These are phyloP conservation scores for Heteromurus nitidus DNA, from an alignment of 2,888 invertebrate genomes.

Conservation along the genomic window DNA sequence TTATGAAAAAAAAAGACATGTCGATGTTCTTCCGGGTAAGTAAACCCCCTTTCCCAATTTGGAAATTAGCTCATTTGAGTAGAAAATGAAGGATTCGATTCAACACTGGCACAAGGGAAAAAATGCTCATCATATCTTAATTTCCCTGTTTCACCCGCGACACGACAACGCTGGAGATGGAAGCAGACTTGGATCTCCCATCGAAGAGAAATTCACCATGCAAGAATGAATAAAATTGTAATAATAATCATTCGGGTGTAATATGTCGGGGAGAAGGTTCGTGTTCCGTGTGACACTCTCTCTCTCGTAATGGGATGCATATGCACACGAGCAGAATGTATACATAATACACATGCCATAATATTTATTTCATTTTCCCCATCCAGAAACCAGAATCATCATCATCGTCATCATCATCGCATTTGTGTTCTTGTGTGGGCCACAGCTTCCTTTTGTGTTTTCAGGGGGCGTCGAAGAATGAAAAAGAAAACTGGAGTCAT, in stretches of 20 bases:
- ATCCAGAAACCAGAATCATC: slow-evolving; percentile 18
- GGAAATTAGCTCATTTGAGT: slow-evolving; percentile 59
- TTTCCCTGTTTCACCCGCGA: slow-evolving; percentile 23
- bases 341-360: slow-evolving; percentile 30
- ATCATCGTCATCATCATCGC: slow-evolving; percentile 21
- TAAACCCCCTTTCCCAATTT: slow-evolving; percentile 18
- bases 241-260: slow-evolving; percentile 50
- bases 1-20: no score
- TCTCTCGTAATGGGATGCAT: slow-evolving; percentile 41
- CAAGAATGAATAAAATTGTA: slow-evolving; percentile 58
- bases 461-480: slow-evolving; percentile 30
- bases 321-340: slow-evolving; percentile 12
- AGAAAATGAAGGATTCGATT: slow-evolving; percentile 61
- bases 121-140: slow-evolving; percentile 55
- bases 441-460: slow-evolving; percentile 26
- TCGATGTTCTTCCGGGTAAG: slow-evolving; percentile 56
- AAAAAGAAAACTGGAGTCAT: slow-evolving; percentile 14
- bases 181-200: slow-evolving; percentile 8
- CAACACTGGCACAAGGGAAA: no score
- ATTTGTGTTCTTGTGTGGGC: slow-evolving; percentile 45
- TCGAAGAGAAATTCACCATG: slow-evolving; percentile 46
- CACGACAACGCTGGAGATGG: not conserved
- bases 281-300: slow-evolving; percentile 43
- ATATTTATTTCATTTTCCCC: slow-evolving; percentile 51
- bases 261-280: slow-evolving; percentile 5